phyloP scores from a whole-genome alignment of 2,113 vertebrate genomes.

The Nipponia nippon region DNA sequence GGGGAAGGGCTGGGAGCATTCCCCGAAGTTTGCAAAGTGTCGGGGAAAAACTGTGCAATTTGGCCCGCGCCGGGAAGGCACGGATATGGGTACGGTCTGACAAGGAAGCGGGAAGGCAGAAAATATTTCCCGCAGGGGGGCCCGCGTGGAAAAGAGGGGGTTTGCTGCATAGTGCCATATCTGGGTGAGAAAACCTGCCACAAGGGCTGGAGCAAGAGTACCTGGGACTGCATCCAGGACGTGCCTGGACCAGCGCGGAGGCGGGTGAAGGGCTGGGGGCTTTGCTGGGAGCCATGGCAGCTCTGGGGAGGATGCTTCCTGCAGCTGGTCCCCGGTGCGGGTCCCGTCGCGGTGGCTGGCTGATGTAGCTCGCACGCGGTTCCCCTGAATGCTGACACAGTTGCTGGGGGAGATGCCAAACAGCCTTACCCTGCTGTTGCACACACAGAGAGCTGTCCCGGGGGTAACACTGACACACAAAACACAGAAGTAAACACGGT shows the following conservation, averaged over 20 bases:
- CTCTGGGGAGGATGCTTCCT: background rate
- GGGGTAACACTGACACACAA: background rate
- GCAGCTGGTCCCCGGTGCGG: rapidly evolving
- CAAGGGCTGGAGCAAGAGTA: background rate
- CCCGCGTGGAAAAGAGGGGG: rapidly evolving
- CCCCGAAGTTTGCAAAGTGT: background rate
- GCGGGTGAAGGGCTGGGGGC: background rate
- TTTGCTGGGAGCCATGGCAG: background rate
- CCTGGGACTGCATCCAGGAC: background rate
- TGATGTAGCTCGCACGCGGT: rapidly evolving
- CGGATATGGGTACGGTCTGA: rapidly evolving
- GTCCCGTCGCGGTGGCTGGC: background rate
- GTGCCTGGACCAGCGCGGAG: rapidly evolving
- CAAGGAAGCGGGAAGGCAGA: background rate
- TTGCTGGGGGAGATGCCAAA: background rate
- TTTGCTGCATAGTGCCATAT: background rate
- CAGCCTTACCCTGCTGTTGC: background rate
- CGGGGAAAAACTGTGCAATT: background rate
- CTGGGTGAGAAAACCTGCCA: background rate
- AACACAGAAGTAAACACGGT: slow-evolving; percentile 35
- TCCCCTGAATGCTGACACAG: background rate
- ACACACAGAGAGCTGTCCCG: background rate
- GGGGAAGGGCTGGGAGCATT: background rate
- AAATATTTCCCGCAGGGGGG: background rate
- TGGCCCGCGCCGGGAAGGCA: background rate